A percentile compares a stretch with the other conserved stretches of the same genome.
Evolutionary conservation across 2,888 invertebrate genomes (phyloP).

Genomic region (Herminia tarsipennalis): DNA sequence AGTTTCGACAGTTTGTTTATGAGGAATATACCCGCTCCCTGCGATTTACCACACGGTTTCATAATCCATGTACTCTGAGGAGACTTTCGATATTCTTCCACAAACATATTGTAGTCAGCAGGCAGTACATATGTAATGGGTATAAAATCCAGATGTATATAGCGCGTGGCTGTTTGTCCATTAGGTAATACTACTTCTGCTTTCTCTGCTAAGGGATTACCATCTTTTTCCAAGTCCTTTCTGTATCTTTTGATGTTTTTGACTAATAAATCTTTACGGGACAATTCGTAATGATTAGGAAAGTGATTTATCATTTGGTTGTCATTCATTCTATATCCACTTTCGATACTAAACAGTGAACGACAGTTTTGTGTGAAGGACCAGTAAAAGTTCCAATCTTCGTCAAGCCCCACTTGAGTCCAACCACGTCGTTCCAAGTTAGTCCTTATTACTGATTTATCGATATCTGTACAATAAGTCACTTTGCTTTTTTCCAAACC

Average conservation of each 20-base stretch:
- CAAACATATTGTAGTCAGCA: slow-evolving; percentile 98
- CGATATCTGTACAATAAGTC: slow-evolving; percentile 91
- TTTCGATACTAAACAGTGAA: slow-evolving; percentile 96
- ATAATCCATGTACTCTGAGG: slow-evolving; percentile 99
- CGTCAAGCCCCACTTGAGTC: slow-evolving; percentile 93
- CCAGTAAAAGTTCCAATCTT: slow-evolving; percentile 99
- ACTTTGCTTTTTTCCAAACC: slow-evolving; percentile 56
- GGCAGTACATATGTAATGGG: slow-evolving; percentile 97
- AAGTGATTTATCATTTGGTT: slow-evolving; percentile 98
- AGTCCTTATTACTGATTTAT: slow-evolving; percentile 96
- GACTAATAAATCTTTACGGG: slow-evolving; percentile 97
- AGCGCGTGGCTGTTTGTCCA: slow-evolving; percentile 89
- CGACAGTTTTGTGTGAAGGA: slow-evolving; percentile 95
- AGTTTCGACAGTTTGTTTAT: slow-evolving; percentile 98
- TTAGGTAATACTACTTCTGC: slow-evolving; percentile 74
- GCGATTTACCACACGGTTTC: slow-evolving; percentile 98
- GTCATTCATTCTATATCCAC: slow-evolving; percentile 95
- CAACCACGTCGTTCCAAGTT: slow-evolving; percentile 97
- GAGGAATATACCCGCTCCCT: slow-evolving; percentile 97
- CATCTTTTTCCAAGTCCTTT: slow-evolving; percentile 95
- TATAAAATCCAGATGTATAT: slow-evolving; percentile 93
- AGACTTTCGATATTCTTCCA: slow-evolving; percentile 97
- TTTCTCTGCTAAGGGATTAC: slow-evolving; percentile 93
- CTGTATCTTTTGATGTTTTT: slow-evolving; percentile 98
- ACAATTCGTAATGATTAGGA: slow-evolving; percentile 97